Evolutionary conservation across 2,888 invertebrate species (phyloP).

Genomic region (Aphodius sticticus): DNA sequence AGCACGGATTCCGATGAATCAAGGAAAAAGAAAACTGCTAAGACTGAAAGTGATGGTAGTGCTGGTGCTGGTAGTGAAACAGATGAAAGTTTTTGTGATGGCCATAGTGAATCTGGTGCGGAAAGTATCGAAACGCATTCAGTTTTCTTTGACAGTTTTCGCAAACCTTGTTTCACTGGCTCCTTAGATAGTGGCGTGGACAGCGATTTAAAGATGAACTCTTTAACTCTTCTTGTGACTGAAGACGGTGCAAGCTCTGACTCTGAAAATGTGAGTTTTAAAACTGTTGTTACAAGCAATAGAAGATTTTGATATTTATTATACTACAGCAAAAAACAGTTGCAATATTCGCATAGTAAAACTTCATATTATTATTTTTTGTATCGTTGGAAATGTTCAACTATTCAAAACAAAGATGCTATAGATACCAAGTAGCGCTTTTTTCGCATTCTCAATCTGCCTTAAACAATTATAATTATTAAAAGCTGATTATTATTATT

Average conservation of each 20-base stretch:
- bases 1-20: slow-evolving; percentile 81
- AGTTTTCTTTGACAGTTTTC: slow-evolving; percentile 81
- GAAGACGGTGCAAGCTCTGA: slow-evolving; percentile 57
- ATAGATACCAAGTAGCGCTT: too few relatives aligned
- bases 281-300: slow-evolving; percentile 55
- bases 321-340: neutral
- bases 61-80: slow-evolving; percentile 67
- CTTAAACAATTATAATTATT: too few relatives aligned
- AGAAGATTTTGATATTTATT: slow-evolving; percentile 17
- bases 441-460: too few relatives aligned
- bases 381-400: neutral
- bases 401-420: too few relatives aligned
- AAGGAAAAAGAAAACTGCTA: slow-evolving; percentile 55
- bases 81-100: slow-evolving; percentile 79
- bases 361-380: neutral
- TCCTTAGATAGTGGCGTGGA: slow-evolving; percentile 59
- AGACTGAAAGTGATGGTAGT: slow-evolving; percentile 31
- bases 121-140: slow-evolving; percentile 89
- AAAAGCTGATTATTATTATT: too few relatives aligned
- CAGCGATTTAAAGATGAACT: slow-evolving; percentile 46
- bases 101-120: slow-evolving; percentile 85
- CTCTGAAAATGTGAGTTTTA: slow-evolving; percentile 62
- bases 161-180: slow-evolving; percentile 58
- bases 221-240: slow-evolving; percentile 43
- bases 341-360: slow-evolving; percentile 6